A percentile compares a stretch with the other conserved stretches of the same genome.
These are phyloP conservation scores for Cephus sareptanus DNA, from an alignment of 2,888 invertebrate species.

Conservation along the genomic window DNA sequence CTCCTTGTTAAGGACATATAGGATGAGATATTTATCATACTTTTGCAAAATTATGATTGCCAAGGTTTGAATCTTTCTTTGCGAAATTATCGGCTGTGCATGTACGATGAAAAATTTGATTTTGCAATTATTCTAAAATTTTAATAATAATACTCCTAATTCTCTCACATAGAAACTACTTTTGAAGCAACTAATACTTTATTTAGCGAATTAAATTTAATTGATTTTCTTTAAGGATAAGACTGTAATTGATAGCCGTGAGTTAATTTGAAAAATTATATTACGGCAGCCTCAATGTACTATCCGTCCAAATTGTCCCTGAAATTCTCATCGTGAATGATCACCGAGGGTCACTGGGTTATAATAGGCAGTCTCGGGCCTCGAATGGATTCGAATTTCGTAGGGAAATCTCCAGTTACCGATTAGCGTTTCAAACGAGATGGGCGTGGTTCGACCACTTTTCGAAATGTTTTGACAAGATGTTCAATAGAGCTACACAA, in stretches of 20 bases:
- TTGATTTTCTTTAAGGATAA: background rate
- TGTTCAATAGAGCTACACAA: conserved; percentile 36
- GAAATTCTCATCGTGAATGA: background rate
- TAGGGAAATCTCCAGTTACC: conserved; percentile 54
- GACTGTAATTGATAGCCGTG: background rate
- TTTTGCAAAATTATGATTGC: background rate
- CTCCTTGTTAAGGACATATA: conserved; percentile 34
- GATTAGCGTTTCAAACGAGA: conserved; percentile 52
- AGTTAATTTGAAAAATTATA: background rate
- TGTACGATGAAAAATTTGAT: too few relatives aligned
- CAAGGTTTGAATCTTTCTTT: background rate
- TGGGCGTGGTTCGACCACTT: conserved; percentile 24
- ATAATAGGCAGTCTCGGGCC: conserved; percentile 4
- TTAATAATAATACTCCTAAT: too few relatives aligned
- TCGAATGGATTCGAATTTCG: conserved; percentile 31
- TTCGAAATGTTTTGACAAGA: conserved; percentile 58
- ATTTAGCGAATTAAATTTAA: background rate
- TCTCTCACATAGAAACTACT: too few relatives aligned
- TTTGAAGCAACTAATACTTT: too few relatives aligned
- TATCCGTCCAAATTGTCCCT: background rate
- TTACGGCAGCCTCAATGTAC: background rate
- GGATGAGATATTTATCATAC: background rate
- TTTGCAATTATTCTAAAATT: too few relatives aligned
- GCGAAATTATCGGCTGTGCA: background rate
- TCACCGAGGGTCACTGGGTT: background rate